These are phyloP conservation scores for Xestia ashworthii DNA, from an alignment of 2,888 invertebrate species.

Conservation along the genomic window DNA sequence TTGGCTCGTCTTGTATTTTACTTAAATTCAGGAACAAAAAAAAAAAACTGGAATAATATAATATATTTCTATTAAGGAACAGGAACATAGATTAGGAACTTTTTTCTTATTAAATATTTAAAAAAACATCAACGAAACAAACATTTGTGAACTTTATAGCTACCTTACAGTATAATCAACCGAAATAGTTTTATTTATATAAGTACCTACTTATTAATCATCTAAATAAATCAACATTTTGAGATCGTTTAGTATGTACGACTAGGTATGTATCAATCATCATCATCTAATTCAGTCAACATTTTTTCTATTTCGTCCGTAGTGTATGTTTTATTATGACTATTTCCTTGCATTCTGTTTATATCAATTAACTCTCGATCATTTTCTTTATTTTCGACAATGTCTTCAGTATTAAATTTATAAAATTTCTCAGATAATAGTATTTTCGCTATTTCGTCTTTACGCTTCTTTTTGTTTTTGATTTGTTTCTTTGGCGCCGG, in stretches of 20 bases:
- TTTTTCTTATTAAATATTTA: not conserved
- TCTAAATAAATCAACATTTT: not conserved
- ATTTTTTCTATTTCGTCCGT: not conserved
- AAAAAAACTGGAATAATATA: not conserved
- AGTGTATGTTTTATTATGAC: not conserved
- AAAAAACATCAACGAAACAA: constrained; percentile 2
- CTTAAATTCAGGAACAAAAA: not conserved
- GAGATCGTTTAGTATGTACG: constrained; percentile 5
- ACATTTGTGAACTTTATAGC: not conserved
- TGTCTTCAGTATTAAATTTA: constrained; percentile 25
- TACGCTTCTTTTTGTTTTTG: constrained; percentile 4
- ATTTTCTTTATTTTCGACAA: constrained; percentile 30
- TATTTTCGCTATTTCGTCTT: constrained; percentile 18
- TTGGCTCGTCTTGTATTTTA: not conserved
- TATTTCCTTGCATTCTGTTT: not conserved
- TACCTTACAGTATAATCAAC: not conserved
- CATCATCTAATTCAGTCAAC: not conserved
- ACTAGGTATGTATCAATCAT: not conserved
- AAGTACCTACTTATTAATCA: not conserved
- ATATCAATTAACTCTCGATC: constrained; percentile 11
- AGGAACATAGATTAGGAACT: no score
- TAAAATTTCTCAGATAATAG: constrained; percentile 27
- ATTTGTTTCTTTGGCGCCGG: constrained; percentile 29
- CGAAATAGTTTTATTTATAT: not conserved
- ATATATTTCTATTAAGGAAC: no score